Conservation (phyloP, 2,113 vertebrate genomes). For the Alethe castanea region DNA sequence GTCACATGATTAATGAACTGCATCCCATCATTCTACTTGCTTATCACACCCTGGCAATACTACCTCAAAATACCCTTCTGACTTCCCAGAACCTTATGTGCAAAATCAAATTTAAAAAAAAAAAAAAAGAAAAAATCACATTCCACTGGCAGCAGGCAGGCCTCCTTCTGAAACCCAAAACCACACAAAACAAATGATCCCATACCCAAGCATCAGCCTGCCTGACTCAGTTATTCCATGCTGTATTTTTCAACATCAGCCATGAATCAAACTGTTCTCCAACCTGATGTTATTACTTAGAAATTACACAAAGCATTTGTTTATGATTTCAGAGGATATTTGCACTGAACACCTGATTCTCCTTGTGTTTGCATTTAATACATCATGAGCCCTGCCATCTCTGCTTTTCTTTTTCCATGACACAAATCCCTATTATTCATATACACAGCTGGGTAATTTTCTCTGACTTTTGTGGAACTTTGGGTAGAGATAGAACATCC, state of each 20-base stretch:
- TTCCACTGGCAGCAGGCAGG: neutral
- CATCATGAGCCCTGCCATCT: neutral
- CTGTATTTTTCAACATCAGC: neutral
- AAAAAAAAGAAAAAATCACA: neutral
- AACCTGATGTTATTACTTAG: neutral
- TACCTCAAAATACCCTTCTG: neutral
- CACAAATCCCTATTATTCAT: neutral
- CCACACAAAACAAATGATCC: neutral
- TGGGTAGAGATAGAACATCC: neutral
- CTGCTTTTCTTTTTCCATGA: neutral
- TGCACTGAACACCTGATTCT: neutral
- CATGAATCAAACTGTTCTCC: neutral
- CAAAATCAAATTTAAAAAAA: neutral
- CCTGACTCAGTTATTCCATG: neutral
- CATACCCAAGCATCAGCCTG: neutral
- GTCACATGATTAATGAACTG: neutral
- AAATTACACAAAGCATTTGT: constrained; percentile 19
- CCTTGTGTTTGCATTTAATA: neutral
- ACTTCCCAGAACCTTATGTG: neutral
- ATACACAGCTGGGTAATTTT: neutral
- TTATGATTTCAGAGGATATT: neutral
- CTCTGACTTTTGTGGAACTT: neutral
- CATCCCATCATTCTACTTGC: neutral
- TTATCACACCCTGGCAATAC: neutral
- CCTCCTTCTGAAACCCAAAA: neutral